A percentile compares a stretch with the other conserved stretches of the same genome.
Evolutionary conservation across 2,113 vertebrate genomes (phyloP).

Genomic region (Dromiciops gliroides): DNA sequence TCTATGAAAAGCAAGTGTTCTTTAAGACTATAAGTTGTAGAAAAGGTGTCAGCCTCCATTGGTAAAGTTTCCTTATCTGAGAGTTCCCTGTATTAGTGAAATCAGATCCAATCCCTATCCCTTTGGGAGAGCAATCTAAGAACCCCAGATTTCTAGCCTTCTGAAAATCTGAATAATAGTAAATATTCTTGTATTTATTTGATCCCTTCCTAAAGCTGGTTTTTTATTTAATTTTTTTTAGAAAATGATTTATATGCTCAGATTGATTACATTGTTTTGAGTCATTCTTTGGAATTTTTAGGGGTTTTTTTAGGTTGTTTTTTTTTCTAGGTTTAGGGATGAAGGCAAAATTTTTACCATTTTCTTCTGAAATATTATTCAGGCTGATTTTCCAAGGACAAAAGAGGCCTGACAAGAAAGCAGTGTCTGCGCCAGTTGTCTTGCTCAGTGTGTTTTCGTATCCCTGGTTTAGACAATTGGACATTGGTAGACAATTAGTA

Average conservation of each 20-base stretch:
- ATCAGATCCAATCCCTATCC: neutral
- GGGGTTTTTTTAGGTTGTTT: neutral
- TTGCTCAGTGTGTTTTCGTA: conserved; percentile 31
- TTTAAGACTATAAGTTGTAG: no score
- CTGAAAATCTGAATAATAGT: conserved; percentile 3
- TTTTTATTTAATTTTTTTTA: neutral
- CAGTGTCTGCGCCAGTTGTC: conserved; percentile 2
- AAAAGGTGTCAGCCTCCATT: neutral
- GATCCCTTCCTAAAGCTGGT: neutral
- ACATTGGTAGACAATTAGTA: neutral
- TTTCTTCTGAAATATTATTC: conserved; percentile 18
- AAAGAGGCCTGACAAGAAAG: conserved; percentile 18
- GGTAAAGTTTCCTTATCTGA: neutral
- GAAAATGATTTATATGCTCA: neutral
- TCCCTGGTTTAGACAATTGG: conserved; percentile 35
- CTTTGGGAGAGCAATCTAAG: neutral
- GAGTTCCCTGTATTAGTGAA: neutral
- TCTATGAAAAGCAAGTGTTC: neutral
- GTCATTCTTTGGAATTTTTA: conserved; percentile 23
- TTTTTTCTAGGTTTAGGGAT: conserved; percentile 48
- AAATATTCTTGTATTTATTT: neutral
- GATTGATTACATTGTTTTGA: neutral
- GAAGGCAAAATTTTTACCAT: conserved; percentile 31
- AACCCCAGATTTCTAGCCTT: conserved; percentile 22
- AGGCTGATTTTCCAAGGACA: neutral